Percentiles rank a stretch among this genome's conserved stretches.
These are phyloP conservation scores for Macroglossus sobrinus DNA, from an alignment of 2,113 vertebrate species.

Conservation along the genomic window DNA sequence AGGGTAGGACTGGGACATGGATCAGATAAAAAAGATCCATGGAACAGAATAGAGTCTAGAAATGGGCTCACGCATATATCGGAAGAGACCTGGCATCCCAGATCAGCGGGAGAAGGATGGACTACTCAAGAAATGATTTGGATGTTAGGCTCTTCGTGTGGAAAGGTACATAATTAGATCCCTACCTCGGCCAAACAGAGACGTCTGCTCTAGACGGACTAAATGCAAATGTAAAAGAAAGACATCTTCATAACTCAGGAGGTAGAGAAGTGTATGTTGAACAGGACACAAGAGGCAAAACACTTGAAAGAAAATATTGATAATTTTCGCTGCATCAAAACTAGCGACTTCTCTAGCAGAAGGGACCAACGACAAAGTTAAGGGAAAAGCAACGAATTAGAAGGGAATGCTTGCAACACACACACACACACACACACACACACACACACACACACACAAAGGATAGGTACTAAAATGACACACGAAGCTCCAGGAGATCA, in stretches of 20 bases:
- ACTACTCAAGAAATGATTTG: not conserved
- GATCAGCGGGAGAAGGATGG: not conserved
- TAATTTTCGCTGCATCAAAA: not conserved
- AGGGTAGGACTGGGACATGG: not conserved
- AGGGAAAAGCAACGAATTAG: not conserved
- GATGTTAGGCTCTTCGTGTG: not conserved
- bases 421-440: too few relatives aligned
- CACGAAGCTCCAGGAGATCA: not conserved
- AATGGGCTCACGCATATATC: rapidly evolving
- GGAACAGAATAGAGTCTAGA: not conserved
- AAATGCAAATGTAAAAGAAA: not conserved
- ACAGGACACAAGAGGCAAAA: not conserved
- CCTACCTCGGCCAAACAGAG: not conserved
- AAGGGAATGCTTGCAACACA: not conserved
- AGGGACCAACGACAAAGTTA: not conserved
- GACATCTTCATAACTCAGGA: not conserved
- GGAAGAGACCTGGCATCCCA: not conserved
- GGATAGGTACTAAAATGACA: rapidly evolving
- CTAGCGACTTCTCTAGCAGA: not conserved
- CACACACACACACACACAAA: rapidly evolving
- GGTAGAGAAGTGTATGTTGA: not conserved
- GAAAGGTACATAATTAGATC: not conserved
- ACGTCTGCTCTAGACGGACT: not conserved
- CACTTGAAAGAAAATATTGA: not conserved
- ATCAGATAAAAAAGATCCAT: not conserved